Conservation (phyloP, 2,888 invertebrate genomes). For the Drosophila cognata region DNA sequence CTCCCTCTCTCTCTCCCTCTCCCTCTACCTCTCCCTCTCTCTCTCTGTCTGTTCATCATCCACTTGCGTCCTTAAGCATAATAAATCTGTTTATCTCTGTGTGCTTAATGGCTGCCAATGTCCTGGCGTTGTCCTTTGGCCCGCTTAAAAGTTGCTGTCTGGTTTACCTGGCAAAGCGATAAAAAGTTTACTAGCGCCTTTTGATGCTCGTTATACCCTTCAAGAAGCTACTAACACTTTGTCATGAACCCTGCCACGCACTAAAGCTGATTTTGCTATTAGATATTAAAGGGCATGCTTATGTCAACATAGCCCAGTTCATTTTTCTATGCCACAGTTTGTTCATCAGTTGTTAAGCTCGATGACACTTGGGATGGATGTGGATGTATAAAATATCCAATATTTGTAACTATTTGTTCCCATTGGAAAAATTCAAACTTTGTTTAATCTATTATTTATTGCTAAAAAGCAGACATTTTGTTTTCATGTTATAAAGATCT, state of each 20-base stretch:
- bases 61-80: slow-evolving; percentile 58
- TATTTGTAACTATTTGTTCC: not conserved
- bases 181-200: slow-evolving; percentile 58
- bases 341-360: not conserved
- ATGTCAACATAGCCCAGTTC: not conserved
- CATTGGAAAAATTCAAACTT: not conserved
- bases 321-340: not conserved
- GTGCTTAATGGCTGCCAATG: slow-evolving; percentile 63
- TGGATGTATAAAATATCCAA: not conserved
- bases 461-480: not conserved
- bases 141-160: slow-evolving; percentile 51
- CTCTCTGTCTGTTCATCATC: not conserved
- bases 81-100: slow-evolving; percentile 78
- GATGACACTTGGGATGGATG: not conserved
- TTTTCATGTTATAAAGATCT: not conserved
- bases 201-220: slow-evolving; percentile 47
- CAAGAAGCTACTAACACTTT: not conserved
- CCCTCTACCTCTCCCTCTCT: rapidly evolving
- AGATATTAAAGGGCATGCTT: not conserved
- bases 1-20: not conserved
- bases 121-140: slow-evolving; percentile 57
- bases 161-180: slow-evolving; percentile 54
- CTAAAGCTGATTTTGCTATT: not conserved
- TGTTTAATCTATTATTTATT: not conserved
- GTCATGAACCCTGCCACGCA: not conserved